A percentile compares a stretch with the other conserved stretches of the same genome.
Conservation (phyloP, 2,113 vertebrate species). For the Lipophrys pholis region DNA sequence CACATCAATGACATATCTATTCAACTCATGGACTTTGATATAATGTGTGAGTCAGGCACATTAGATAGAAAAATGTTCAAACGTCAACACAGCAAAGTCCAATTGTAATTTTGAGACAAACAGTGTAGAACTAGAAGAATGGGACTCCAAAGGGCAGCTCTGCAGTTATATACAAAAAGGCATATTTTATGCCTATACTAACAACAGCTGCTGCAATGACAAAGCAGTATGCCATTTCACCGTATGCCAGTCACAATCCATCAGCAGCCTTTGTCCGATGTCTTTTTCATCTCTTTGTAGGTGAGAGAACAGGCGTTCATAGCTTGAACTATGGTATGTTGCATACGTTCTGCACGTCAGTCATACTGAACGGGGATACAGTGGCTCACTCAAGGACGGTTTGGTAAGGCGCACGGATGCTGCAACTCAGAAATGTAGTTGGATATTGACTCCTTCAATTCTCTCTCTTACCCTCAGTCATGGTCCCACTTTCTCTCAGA, state of each 20-base stretch:
- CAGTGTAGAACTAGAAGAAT: background rate
- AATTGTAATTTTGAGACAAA: background rate
- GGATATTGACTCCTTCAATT: background rate
- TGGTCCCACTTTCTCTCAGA: background rate
- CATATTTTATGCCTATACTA: constrained; percentile 1
- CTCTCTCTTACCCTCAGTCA: background rate
- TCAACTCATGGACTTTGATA: background rate
- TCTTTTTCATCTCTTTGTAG: constrained; percentile 1
- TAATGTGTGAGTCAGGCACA: background rate
- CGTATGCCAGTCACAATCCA: constrained; percentile 9
- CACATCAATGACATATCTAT: background rate
- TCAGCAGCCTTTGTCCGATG: constrained; percentile 9
- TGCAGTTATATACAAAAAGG: background rate
- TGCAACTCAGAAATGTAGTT: background rate
- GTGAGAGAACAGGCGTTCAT: background rate
- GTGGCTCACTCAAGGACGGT: background rate
- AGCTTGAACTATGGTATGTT: background rate
- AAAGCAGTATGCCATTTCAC: background rate
- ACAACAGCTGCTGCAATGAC: constrained; percentile 21
- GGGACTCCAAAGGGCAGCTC: constrained; percentile 20
- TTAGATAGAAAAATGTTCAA: background rate
- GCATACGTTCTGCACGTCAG: background rate
- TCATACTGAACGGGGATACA: background rate
- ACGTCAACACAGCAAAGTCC: background rate
- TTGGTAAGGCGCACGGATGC: background rate